Percentiles rank a stretch among this genome's conserved stretches.
Conservation (phyloP, 1,140 invertebrate genomes). For the Drosophila parabipectinata region DNA sequence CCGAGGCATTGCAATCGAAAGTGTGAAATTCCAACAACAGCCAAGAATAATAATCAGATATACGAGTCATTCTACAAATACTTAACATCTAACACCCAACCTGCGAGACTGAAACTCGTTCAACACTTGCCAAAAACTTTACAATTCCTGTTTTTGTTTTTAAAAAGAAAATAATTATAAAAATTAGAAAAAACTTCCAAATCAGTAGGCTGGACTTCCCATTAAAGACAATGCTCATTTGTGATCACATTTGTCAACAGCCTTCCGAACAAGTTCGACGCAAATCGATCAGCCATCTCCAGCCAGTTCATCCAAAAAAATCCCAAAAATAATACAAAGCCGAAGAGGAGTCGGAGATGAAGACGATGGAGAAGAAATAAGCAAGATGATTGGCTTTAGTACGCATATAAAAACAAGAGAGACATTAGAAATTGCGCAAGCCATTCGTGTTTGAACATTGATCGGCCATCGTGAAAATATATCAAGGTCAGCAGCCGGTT, state of each 20-base stretch:
- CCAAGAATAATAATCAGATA: constrained; percentile 53
- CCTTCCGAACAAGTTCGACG: constrained; percentile 47
- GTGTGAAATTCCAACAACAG: constrained; percentile 41
- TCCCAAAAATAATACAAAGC: constrained; percentile 2
- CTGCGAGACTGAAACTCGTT: constrained; percentile 36
- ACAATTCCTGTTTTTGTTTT: not conserved
- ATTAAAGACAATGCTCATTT: constrained; percentile 30
- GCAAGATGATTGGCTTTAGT: constrained; percentile 62
- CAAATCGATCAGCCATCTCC: constrained; percentile 55
- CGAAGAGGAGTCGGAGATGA: constrained; percentile 20
- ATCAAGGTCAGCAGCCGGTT: constrained; percentile 75
- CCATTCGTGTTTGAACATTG: constrained; percentile 53
- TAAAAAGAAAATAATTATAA: constrained; percentile 3
- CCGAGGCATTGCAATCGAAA: constrained; percentile 54
- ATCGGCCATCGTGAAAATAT: constrained; percentile 73
- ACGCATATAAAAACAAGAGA: constrained; percentile 70
- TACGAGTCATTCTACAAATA: constrained; percentile 31
- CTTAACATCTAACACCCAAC: not conserved
- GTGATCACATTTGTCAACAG: constrained; percentile 48
- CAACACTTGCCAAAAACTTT: constrained; percentile 42
- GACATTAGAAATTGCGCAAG: constrained; percentile 77
- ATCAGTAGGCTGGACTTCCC: constrained; percentile 56
- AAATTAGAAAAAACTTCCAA: constrained; percentile 49
- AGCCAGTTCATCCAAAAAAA: constrained; percentile 21
- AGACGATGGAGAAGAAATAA: constrained; percentile 19